Conservation (phyloP, 1,140 invertebrate species). For the Apis florea region DNA sequence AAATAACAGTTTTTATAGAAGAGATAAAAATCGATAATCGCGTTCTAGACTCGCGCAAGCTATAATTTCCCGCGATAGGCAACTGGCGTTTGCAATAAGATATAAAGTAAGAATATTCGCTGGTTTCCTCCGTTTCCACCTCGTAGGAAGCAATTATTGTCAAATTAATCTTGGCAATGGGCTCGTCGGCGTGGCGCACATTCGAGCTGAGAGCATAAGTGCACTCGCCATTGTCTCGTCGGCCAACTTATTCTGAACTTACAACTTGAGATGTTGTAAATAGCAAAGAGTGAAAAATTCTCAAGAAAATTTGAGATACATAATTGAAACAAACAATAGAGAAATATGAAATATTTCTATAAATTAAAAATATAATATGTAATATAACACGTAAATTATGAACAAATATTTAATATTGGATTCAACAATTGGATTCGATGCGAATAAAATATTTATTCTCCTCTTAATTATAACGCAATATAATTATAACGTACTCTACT, state of each 20-base stretch:
- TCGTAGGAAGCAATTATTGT: conserved; percentile 44
- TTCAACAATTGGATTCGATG: too few species aligned
- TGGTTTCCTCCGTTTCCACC: conserved; percentile 1
- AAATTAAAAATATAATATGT: too few species aligned
- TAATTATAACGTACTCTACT: too few species aligned
- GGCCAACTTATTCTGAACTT: conserved; percentile 7
- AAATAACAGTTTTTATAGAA: not conserved
- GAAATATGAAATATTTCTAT: too few species aligned
- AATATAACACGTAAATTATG: too few species aligned
- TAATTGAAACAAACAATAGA: too few species aligned
- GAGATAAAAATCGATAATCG: not conserved
- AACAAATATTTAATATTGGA: too few species aligned
- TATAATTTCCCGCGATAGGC: not conserved
- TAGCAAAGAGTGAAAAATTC: too few species aligned
- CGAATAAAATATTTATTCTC: too few species aligned
- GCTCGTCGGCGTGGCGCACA: not conserved
- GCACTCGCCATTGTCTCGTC: conserved; percentile 43
- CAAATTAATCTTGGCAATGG: conserved; percentile 41
- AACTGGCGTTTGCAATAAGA: conserved; percentile 1
- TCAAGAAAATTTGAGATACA: too few species aligned
- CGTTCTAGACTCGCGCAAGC: too few species aligned
- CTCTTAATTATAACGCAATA: too few species aligned
- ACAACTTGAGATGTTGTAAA: not conserved
- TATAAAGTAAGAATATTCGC: not conserved
- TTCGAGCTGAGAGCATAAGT: conserved; percentile 9